phyloP scores from a whole-genome alignment of 2,113 vertebrate genomes.

The Malaclemys terrapin region DNA sequence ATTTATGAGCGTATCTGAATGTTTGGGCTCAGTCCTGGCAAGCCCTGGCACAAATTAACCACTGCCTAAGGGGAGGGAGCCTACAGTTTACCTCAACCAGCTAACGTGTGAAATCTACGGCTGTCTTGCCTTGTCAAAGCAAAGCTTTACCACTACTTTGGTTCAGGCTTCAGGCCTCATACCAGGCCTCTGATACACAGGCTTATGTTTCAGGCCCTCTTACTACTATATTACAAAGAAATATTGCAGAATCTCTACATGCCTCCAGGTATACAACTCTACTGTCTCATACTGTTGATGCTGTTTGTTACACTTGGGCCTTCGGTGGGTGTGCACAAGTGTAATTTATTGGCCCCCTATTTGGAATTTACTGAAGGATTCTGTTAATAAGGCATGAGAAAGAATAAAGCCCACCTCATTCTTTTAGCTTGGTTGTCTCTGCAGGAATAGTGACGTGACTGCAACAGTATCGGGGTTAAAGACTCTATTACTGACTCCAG shows the following conservation, averaged over 20 bases:
- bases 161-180: too few species aligned
- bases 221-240: not conserved
- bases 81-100: not conserved
- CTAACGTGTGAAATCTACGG: not conserved
- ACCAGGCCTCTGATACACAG: too few species aligned
- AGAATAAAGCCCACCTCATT: not conserved
- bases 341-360: not conserved
- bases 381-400: not conserved
- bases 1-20: not conserved
- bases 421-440: not conserved
- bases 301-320: not conserved
- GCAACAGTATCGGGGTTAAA: not conserved
- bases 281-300: not conserved
- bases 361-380: not conserved
- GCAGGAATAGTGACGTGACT: not conserved
- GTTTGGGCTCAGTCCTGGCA: not conserved
- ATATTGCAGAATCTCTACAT: not conserved
- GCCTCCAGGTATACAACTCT: not conserved
- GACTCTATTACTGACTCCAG: not conserved
- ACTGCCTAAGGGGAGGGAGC: not conserved
- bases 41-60: too few species aligned
- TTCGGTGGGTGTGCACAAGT: not conserved
- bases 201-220: too few species aligned
- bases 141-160: too few species aligned
- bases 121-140: not conserved